Evolutionary conservation across 2,113 vertebrate species (phyloP).

Genomic region (Glaucidium brasilianum): DNA sequence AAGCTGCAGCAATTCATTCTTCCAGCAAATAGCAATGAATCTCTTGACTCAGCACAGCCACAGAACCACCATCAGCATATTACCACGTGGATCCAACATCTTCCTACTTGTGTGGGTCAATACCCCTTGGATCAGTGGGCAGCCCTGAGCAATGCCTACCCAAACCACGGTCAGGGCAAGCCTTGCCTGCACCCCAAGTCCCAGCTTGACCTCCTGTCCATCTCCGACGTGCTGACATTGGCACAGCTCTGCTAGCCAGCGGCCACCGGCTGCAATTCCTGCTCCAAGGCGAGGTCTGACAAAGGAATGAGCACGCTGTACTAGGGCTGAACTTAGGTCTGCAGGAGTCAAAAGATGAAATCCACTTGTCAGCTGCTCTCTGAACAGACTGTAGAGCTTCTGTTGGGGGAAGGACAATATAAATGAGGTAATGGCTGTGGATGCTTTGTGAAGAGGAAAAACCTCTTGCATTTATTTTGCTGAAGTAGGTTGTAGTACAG

Average conservation of each 20-base stretch:
- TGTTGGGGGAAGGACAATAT: background rate
- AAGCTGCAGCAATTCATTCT: background rate
- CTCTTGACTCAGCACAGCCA: background rate
- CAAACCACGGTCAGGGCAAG: rapidly evolving
- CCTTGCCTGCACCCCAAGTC: too few species aligned
- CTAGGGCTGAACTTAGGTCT: background rate
- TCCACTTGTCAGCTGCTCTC: background rate
- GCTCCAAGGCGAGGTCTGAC: background rate
- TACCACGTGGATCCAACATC: rapidly evolving
- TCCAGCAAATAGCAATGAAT: background rate
- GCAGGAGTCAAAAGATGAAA: background rate
- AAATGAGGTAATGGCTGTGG: background rate
- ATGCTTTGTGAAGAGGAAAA: background rate
- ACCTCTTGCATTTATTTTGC: background rate
- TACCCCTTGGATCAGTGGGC: background rate
- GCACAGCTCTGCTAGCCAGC: background rate
- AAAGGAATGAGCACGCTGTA: background rate
- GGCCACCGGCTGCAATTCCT: background rate
- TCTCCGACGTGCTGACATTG: background rate
- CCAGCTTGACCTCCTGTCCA: background rate
- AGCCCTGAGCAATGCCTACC: background rate
- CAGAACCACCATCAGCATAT: background rate
- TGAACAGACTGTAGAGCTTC: background rate
- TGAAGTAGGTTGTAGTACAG: background rate
- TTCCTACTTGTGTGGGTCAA: background rate